Conservation (phyloP, 2,113 vertebrate genomes). For the Misgurnus mizolepis region DNA sequence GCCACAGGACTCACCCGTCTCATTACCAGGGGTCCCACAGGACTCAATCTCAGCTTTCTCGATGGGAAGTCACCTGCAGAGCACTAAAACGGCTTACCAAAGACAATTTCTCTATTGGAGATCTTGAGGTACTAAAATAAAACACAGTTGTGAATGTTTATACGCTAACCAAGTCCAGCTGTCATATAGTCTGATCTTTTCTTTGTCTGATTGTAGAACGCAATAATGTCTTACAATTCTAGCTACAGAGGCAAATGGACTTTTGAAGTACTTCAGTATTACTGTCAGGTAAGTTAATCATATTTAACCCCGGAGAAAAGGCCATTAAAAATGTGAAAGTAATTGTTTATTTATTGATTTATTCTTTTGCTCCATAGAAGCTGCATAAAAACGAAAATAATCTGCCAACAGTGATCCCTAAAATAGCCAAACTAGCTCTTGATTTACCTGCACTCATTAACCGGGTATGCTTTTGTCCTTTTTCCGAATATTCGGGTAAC, state of each 20-base stretch:
- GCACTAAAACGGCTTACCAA: conserved; percentile 41
- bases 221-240: conserved; percentile 66
- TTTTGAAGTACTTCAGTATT: conserved; percentile 59
- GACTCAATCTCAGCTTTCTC: accelerated
- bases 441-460: conserved; percentile 42
- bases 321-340: neutral
- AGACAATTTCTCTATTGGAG: neutral
- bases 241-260: conserved; percentile 60
- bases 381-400: neutral
- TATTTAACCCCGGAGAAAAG: neutral
- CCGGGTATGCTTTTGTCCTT: conserved; percentile 55
- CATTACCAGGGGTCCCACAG: neutral
- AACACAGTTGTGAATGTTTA: neutral
- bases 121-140: conserved; percentile 60
- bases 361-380: conserved; percentile 25
- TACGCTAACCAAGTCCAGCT: too few species aligned
- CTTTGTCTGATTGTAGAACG: conserved; percentile 50
- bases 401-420: conserved; percentile 31
- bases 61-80: conserved; percentile 55
- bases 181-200: neutral
- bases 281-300: conserved; percentile 58
- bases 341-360: neutral
- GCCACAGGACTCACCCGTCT: neutral
- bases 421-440: conserved; percentile 67
- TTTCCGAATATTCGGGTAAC: neutral